Base-by-base conservation (phyloP, 2,888 invertebrate genomes). In the Xanthia icteritia region DNA sequence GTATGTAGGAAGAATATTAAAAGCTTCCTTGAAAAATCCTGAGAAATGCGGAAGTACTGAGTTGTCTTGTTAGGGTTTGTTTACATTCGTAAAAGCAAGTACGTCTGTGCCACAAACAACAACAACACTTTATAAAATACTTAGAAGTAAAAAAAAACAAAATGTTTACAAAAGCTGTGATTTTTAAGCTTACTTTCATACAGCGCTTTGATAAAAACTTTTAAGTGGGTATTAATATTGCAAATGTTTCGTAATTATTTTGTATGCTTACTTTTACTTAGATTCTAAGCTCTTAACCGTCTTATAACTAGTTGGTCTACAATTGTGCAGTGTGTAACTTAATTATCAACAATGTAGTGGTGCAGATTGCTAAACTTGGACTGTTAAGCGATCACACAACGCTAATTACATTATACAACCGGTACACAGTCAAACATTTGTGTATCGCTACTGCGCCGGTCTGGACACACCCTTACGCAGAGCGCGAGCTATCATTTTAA, bases 311-410 rank as follows among this genome's bases (percentile, higher is more conserved):
- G 3, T 36, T 17, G 5, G 8, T 36, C 8, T 45, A 23, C 5
- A 36, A 36, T 27, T 51, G n/a, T 31, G 8, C 27, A 17, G 31
- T 27, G 36, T 36, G 45, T 45, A 27, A 77, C 36, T 27, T 54
- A 65, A 63, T 48, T 31, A 23, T 36, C 69, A 54, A 5, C 27
- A 5, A 31, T 8, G 5, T 27, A 56, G 27, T 78, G 56, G n/a
- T 58, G 17, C 48, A 31, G 27, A 45, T 64, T 27, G 13, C 56
- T 36, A 56, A 77, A 39, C 78, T 58, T 56, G 23, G 23, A n/a
- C 31, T 23, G 31, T 78, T 39, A 1, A 51, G 20, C 15, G 60
- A 60, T 78, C 27, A 79, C 5, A 56, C n/a, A 70, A 79, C 27
- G 4, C 11, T 60, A 54, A 61, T 70, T 54, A 54, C 17, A 45